A percentile compares a stretch with the other conserved stretches of the same genome.
These are phyloP conservation scores for Pangasius macronema DNA, from an alignment of 2,797 vertebrate genomes.

Conservation along the genomic window DNA sequence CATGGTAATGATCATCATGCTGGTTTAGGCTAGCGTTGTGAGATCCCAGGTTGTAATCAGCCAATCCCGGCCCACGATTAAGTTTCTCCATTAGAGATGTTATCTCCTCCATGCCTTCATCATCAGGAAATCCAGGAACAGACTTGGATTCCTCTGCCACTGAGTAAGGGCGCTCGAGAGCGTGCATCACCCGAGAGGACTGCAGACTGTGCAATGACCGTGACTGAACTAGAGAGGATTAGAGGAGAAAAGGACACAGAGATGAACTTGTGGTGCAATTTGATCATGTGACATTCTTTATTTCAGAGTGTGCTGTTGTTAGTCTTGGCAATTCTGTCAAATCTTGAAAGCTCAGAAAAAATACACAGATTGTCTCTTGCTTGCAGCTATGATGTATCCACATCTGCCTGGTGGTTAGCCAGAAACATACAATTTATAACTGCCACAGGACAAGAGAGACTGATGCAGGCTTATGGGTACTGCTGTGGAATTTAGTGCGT, in stretches of 20 bases:
- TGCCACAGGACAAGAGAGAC: background rate
- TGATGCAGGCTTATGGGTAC: background rate
- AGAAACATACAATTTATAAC: background rate
- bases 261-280: background rate
- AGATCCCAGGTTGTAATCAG: constrained; percentile 58
- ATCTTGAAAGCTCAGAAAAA: background rate
- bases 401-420: background rate
- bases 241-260: constrained; percentile 50
- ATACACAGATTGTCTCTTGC: background rate
- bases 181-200: constrained; percentile 70
- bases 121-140: constrained; percentile 62
- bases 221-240: constrained; percentile 74
- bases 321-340: background rate
- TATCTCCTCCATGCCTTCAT: constrained; percentile 62
- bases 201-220: constrained; percentile 77
- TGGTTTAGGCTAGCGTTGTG: constrained; percentile 69
- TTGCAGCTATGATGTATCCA: background rate
- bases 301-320: background rate
- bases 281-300: constrained; percentile 16
- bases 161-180: constrained; percentile 75
- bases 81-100: constrained; percentile 66
- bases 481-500: background rate
- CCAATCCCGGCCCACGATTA: constrained; percentile 51
- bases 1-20: constrained; percentile 64
- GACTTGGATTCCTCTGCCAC: constrained; percentile 74